Evolutionary conservation across 2,888 invertebrate species (phyloP), one percentile per base, ranked within the genome.

Genomic region (Ptychoptera contaminata): DNA sequence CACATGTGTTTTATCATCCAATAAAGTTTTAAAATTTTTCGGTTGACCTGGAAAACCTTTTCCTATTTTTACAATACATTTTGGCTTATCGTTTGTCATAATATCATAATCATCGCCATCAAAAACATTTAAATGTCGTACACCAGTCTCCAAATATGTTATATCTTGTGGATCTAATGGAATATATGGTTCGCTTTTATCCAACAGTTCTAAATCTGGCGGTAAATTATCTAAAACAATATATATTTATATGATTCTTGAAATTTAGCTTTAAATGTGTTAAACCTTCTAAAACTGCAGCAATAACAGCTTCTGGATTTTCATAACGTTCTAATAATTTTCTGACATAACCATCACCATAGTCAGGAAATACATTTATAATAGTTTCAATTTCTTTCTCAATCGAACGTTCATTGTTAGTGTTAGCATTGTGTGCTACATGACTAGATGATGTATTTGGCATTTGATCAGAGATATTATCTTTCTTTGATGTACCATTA

Each of bases 21-120:
- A 58, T 62, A 86, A 60, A 31, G 76, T 72, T 29, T 68, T 67
- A 0, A 79, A 57, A 54, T 79, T 65, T 65, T 59, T 71, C 58
- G 69, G 77, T 57, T 62, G 73, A 39, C 60, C 58, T 1, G 65
- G 65, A 43, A 64, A 52, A 3, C 65, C 63, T 52, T 65, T 65
- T n/a, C 58, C 68, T n/a, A 74, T 71, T 57, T 74, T 77, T 46
- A 71, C 72, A 54, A 78, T 76, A 30, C 78, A 78, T 31, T 58
- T 59, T 0, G 60, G 70, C 60, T 50, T 66, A 56, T 61, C 63
- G 56, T 46, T 73, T 2, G 59, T 76, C 73, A 84, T 82, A 1
- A 85, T 70, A 58, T 85, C 83, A 61, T 83, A 84, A 57, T 82
- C 73, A 58, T 85, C 83, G 45, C 65, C 77, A 55, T 85, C 83